Base-by-base conservation (phyloP, 2,888 invertebrate species). In the Erebia ligea region DNA sequence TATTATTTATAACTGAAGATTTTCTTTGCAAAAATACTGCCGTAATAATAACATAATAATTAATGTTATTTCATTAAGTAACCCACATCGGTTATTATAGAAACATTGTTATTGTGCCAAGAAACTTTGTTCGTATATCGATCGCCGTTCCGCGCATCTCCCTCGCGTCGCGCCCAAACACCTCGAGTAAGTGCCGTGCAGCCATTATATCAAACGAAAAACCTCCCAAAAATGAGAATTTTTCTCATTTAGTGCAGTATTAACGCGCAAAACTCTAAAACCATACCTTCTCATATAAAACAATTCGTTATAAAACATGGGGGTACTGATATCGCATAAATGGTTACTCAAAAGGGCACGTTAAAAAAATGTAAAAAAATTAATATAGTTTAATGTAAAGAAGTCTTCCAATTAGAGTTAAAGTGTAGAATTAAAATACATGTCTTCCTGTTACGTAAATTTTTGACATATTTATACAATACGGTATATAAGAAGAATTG, bases 331-430 rank as follows among this genome's bases (percentile, higher is more conserved):
- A 76, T 69, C 73, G 17, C 65, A 70, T 72, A 84, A 81, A 90
- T 90, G 91, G 90, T 88, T 86, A 87, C 86, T 84, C 81, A 70
- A 59, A 67, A 63, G 19, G 48, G 64, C 71, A 69, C 59, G 71
- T 45, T 66, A 45, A 68, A 70, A 62, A 64, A 73, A 77, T 77
- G 75, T 75, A 87, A 86, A 82, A 81, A 81, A 79, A 83, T 72
- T 72, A 63, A 70, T 69, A 72, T 81, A 84, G 83, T 78, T 74
- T 87, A 89, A 85, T 83, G 90, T 83, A 91, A 92, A 83, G 84
- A 91, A 91, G 92, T 92, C 92, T 92, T 92, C 92, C 92, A 90
- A 82, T 78, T 85, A 87, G 84, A 69, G 67, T 67, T 75, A 72
- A 73, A 64, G 56, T 69, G 50, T 73, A 73, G 70, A 52, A 65